A percentile compares a stretch with the other conserved stretches of the same genome.
Evolutionary conservation across 2,113 vertebrate species (phyloP).

Genomic region (Limanda limanda): DNA sequence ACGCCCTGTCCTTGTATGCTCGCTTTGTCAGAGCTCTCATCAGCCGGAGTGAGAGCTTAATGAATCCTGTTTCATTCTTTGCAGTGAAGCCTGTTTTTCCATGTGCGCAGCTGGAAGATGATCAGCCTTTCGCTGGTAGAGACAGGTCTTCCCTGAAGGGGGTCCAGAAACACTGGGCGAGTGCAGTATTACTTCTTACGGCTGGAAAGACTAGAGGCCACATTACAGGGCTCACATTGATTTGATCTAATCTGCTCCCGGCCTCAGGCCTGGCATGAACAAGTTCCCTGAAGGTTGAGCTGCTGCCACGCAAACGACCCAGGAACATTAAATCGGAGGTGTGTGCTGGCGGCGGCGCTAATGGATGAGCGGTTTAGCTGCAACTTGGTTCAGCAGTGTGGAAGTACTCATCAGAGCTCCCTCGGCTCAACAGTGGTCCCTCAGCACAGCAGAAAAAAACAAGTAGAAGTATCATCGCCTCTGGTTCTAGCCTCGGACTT

Average conservation of each 20-base stretch:
- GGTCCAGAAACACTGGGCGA: constrained; percentile 63
- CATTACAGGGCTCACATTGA: constrained; percentile 76
- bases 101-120: constrained; percentile 76
- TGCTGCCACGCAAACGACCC: constrained; percentile 78
- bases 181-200: constrained; percentile 46
- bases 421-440: constrained; percentile 61
- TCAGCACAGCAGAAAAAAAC: constrained; percentile 43
- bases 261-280: constrained; percentile 69
- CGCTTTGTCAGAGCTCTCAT: constrained; percentile 72
- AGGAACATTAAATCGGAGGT: constrained; percentile 75
- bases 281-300: constrained; percentile 75
- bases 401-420: constrained; percentile 75
- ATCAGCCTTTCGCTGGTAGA: constrained; percentile 68
- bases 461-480: constrained; percentile 37
- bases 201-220: constrained; percentile 54
- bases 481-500: constrained; percentile 8
- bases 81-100: constrained; percentile 71
- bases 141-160: constrained; percentile 70
- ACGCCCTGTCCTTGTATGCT: constrained; percentile 47
- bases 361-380: constrained; percentile 76
- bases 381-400: constrained; percentile 70
- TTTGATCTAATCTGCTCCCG: constrained; percentile 76
- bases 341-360: constrained; percentile 64
- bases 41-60: constrained; percentile 67
- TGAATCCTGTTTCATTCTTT: constrained; percentile 69